Conservation (phyloP, 2,113 vertebrate species). For the Phaethornis superciliosus region DNA sequence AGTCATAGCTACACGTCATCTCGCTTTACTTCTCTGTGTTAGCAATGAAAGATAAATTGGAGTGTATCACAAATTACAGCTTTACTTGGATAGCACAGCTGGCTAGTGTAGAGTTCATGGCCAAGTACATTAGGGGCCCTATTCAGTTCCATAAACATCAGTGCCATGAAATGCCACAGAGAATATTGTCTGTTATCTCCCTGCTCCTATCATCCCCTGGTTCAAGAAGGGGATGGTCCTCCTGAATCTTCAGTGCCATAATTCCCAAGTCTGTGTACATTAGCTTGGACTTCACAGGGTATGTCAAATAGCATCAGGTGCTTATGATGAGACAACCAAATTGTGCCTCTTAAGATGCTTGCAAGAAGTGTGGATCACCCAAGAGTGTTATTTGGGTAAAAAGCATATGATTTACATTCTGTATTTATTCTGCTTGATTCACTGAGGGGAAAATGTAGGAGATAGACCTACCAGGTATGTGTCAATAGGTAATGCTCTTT, state of each 20-base stretch:
- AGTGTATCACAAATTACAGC: background rate
- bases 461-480: background rate
- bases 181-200: background rate
- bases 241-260: background rate
- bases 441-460: background rate
- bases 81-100: background rate
- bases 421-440: background rate
- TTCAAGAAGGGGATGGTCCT: background rate
- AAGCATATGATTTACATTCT: fast-evolving
- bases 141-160: background rate
- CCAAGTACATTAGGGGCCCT: background rate
- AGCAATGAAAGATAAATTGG: background rate
- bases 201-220: too few relatives aligned
- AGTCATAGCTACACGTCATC: background rate
- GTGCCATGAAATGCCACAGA: background rate
- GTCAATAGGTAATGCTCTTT: background rate
- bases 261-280: background rate
- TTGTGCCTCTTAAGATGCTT: background rate
- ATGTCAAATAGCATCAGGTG: background rate
- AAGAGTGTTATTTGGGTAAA: background rate
- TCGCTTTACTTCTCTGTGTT: background rate
- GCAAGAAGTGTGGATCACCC: background rate
- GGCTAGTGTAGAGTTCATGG: background rate
- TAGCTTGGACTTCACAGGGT: background rate
- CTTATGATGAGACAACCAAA: background rate